phyloP scores from a whole-genome alignment of 2,797 vertebrate genomes.

The Astyanax mexicanus region DNA sequence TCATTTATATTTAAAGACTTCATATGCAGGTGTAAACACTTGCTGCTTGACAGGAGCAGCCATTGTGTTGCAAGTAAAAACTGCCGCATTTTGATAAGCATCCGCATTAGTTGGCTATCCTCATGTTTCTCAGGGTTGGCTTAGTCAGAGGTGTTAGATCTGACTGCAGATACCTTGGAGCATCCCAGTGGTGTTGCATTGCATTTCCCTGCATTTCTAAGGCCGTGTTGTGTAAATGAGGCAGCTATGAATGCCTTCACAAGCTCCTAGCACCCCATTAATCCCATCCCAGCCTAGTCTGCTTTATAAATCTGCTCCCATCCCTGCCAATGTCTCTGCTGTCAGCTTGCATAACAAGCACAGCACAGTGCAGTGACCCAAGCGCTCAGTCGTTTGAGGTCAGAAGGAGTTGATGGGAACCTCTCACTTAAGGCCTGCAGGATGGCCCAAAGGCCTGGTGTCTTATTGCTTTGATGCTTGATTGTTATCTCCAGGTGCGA shows the following conservation, averaged over 20 bases:
- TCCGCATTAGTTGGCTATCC: neutral
- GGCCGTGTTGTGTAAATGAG: neutral
- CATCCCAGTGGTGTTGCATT: neutral
- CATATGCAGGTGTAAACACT: neutral
- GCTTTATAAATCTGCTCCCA: neutral
- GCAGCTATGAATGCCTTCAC: neutral
- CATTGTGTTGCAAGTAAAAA: conserved; percentile 1
- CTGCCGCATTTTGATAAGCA: neutral
- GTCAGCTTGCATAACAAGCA: neutral
- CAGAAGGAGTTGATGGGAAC: conserved; percentile 1
- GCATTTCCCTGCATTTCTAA: neutral
- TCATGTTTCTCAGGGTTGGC: neutral
- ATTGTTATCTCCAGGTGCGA: too few species aligned
- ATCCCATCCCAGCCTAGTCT: neutral
- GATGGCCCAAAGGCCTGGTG: neutral
- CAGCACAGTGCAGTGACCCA: neutral
- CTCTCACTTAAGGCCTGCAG: neutral
- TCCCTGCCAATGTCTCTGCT: neutral
- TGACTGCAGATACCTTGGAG: neutral
- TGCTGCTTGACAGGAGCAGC: neutral
- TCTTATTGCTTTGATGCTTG: neutral
- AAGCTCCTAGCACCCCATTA: neutral
- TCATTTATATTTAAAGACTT: neutral
- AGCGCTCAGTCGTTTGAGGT: neutral
- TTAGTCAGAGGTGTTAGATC: neutral